Evolutionary conservation across 37 sponge, comb jelly and placozoan species (phyloP).

Genomic region (Ephydatia muelleri): DNA sequence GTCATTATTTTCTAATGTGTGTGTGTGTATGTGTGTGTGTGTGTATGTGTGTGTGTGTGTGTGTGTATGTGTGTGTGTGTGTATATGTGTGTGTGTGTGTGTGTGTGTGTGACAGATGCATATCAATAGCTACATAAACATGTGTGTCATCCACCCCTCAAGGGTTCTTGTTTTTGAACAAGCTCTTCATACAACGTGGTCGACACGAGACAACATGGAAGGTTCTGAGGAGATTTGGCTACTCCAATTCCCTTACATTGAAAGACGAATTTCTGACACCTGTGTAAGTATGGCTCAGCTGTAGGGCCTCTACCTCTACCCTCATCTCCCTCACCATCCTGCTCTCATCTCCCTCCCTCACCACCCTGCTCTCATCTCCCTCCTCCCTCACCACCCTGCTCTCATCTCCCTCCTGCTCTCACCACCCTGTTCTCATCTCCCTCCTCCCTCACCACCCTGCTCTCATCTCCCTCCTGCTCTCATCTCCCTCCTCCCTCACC

Average conservation of each 20-base stretch:
- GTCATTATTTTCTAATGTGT: not conserved
- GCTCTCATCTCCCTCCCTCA: too few species aligned
- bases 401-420: too few species aligned
- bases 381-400: too few species aligned
- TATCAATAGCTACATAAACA: not conserved
- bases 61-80: not conserved
- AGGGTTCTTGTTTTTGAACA: constrained; percentile 90
- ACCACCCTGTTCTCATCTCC: not conserved
- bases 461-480: constrained; percentile 8
- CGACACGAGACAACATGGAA: constrained; percentile 99
- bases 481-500: not conserved
- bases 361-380: too few species aligned
- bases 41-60: not conserved
- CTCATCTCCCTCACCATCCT: too few species aligned
- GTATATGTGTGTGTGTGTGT: not conserved
- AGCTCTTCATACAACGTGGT: constrained; percentile 92
- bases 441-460: not conserved
- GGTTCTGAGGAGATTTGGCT: constrained; percentile 94
- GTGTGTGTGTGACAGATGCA: not conserved
- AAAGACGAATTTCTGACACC: constrained; percentile 79
- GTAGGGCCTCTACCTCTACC: not conserved
- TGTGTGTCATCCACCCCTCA: too few species aligned
- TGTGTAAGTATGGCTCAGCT: constrained; percentile 24
- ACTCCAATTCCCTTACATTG: constrained; percentile 83
- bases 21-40: not conserved